Evolutionary conservation across 23 tunicate species (phyloP).

Genomic region (Clavelina lepadiformis): DNA sequence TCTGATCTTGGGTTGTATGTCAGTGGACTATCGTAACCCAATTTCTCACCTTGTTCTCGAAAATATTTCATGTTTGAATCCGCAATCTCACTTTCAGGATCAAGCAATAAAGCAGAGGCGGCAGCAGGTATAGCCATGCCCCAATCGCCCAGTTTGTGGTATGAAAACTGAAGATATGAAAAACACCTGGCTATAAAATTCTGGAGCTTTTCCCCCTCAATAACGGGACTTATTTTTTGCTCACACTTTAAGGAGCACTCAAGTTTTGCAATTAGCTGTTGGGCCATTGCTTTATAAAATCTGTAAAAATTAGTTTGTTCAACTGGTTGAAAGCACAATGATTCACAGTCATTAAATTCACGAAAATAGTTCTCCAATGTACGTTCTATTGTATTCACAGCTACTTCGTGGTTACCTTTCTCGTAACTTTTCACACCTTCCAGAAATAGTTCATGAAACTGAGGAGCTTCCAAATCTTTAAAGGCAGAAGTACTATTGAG

Average conservation of each 20-base stretch:
- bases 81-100: constrained; percentile 27
- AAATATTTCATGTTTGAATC: constrained; percentile 32
- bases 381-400: constrained; percentile 38
- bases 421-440: constrained; percentile 47
- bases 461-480: constrained; percentile 53
- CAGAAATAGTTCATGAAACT: constrained; percentile 21
- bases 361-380: constrained; percentile 24
- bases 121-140: constrained; percentile 50
- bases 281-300: constrained; percentile 24
- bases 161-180: constrained; percentile 53
- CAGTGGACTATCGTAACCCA: no score
- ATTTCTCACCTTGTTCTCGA: no score
- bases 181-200: constrained; percentile 26
- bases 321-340: constrained; percentile 27
- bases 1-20: no score
- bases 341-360: constrained; percentile 37
- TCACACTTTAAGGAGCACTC: constrained; percentile 36
- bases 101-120: constrained; percentile 32
- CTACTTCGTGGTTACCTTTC: constrained; percentile 30
- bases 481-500: constrained; percentile 8
- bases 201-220: constrained; percentile 7
- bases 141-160: constrained; percentile 23
- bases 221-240: constrained; percentile 43
- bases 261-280: not conserved
- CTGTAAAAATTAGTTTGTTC: constrained; percentile 26